Evolutionary conservation across 2,888 invertebrate species (phyloP).

Genomic region (Odontothrips loti): DNA sequence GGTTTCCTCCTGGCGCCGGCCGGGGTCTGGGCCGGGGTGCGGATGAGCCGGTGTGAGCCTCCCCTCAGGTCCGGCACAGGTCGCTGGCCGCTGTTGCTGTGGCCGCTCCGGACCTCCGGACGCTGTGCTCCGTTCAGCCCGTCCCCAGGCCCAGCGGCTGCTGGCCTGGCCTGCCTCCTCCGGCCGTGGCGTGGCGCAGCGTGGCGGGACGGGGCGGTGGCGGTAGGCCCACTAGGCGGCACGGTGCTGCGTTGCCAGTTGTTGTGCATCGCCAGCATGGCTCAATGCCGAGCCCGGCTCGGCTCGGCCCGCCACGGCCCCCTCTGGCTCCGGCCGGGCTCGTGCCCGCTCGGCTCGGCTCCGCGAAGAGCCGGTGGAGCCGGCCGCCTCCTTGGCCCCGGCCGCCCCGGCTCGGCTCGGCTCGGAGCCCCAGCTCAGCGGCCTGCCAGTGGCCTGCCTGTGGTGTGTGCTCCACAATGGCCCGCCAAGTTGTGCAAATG

Average conservation of each 20-base stretch:
- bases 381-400: not conserved
- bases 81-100: not conserved
- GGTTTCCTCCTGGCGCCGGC: too few relatives aligned
- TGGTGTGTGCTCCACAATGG: too few relatives aligned
- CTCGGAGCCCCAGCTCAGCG: not conserved
- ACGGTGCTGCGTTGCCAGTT: slow-evolving; percentile 8
- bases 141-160: not conserved
- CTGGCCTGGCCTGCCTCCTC: not conserved
- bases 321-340: not conserved
- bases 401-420: not conserved
- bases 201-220: not conserved
- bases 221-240: not conserved
- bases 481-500: too few relatives aligned
- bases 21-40: too few relatives aligned
- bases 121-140: not conserved
- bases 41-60: not conserved
- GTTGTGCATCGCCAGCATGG: not conserved
- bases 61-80: not conserved
- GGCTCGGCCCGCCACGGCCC: not conserved
- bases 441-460: not conserved
- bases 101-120: not conserved
- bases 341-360: not conserved
- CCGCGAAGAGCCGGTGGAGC: not conserved
- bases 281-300: not conserved
- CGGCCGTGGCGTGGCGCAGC: not conserved